These are phyloP conservation scores for Boulengeromyrus knoepffleri DNA, from an alignment of 2,113 vertebrate species.

Conservation along the genomic window DNA sequence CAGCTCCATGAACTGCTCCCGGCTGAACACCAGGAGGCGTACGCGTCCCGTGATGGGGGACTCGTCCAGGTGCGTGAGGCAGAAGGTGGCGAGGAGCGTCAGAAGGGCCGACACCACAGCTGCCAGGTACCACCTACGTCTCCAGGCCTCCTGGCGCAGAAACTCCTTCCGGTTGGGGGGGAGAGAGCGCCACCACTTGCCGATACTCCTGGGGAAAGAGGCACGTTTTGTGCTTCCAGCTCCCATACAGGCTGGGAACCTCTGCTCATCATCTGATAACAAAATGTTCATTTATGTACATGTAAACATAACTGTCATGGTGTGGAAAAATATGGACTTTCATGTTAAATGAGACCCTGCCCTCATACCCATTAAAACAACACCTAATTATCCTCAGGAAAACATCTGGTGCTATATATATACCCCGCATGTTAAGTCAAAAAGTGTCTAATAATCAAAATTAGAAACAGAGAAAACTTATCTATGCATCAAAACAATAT, in stretches of 20 bases:
- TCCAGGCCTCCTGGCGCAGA: conserved; percentile 65
- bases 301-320: background rate
- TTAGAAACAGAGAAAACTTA: background rate
- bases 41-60: conserved; percentile 80
- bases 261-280: background rate
- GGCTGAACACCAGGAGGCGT: conserved; percentile 77
- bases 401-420: background rate
- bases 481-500: background rate
- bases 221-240: background rate
- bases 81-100: conserved; percentile 65
- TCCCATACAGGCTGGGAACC: background rate
- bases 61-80: conserved; percentile 84
- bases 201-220: conserved; percentile 70
- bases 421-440: background rate
- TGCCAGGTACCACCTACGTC: conserved; percentile 72
- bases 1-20: conserved; percentile 74
- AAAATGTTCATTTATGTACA: background rate
- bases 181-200: conserved; percentile 87
- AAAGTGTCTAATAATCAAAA: background rate
- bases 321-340: background rate
- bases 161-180: conserved; percentile 75
- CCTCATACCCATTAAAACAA: background rate
- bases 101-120: conserved; percentile 55
- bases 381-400: background rate
- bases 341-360: background rate